Evolutionary conservation across 2,113 vertebrate genomes (phyloP).

Genomic region (Apodemus speciosus): DNA sequence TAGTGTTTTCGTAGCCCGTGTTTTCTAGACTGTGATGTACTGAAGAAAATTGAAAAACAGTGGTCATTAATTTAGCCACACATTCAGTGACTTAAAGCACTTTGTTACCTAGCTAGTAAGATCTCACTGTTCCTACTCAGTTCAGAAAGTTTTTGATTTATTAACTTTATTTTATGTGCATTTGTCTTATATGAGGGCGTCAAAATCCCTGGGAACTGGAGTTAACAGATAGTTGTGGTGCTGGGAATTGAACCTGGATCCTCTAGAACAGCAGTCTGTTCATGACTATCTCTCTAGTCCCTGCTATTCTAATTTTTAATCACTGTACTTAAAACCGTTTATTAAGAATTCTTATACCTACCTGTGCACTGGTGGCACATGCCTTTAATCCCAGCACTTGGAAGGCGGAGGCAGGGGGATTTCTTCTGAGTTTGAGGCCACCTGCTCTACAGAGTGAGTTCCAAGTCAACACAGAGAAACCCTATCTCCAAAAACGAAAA

Average conservation of each 20-base stretch:
- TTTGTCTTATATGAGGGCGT: not conserved
- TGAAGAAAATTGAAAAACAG: conserved; percentile 4
- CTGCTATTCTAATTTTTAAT: conserved; percentile 13
- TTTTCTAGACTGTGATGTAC: not conserved
- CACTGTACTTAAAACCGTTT: not conserved
- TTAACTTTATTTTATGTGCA: not conserved
- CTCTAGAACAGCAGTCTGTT: not conserved
- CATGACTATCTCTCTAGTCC: not conserved
- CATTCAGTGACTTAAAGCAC: not conserved
- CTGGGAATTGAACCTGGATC: not conserved
- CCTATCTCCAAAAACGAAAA: no score
- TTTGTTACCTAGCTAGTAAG: not conserved
- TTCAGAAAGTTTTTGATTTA: not conserved
- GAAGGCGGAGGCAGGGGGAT: no score
- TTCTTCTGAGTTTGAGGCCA: no score
- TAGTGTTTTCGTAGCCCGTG: not conserved
- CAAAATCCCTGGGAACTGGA: not conserved
- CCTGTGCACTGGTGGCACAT: no score
- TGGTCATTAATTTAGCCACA: conserved; percentile 19
- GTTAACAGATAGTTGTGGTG: not conserved
- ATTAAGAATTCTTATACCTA: no score
- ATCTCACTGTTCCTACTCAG: not conserved
- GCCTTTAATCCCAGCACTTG: no score
- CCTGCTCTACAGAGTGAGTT: no score
- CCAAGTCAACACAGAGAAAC: no score